phyloP scores from a whole-genome alignment of 2,888 invertebrate species.

The Dysmachus trigonus region DNA sequence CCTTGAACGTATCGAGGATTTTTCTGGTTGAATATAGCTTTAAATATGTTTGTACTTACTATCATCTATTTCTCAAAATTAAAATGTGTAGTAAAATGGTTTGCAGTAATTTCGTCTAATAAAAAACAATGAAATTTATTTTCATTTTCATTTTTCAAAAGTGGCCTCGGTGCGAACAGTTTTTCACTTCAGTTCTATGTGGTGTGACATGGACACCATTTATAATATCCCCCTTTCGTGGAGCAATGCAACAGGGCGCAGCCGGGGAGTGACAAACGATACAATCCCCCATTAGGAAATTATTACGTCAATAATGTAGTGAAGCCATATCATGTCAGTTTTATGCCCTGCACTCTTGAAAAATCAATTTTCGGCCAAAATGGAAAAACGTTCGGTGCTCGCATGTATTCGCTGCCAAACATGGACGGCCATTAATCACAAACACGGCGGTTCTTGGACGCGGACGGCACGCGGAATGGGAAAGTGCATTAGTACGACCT shows the following conservation, averaged over 20 bases:
- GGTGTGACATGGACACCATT: constrained; percentile 34
- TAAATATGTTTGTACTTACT: no score
- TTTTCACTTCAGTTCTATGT: background rate
- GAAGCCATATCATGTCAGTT: constrained; percentile 48
- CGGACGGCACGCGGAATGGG: background rate
- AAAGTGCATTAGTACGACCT: constrained; percentile 17
- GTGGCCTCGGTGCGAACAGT: background rate
- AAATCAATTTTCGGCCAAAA: constrained; percentile 47
- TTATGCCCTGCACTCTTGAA: constrained; percentile 29
- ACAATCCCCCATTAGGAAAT: constrained; percentile 47
- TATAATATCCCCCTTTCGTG: background rate
- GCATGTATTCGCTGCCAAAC: constrained; percentile 46
- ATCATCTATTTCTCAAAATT: background rate
- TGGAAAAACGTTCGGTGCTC: constrained; percentile 40
- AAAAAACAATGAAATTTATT: background rate
- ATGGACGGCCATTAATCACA: constrained; percentile 49
- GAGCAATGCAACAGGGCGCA: constrained; percentile 32
- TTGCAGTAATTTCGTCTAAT: background rate
- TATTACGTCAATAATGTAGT: constrained; percentile 50
- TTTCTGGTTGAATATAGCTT: no score
- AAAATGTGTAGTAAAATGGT: background rate
- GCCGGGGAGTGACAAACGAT: constrained; percentile 46
- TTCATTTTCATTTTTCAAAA: background rate
- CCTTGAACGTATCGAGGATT: no score
- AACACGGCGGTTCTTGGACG: constrained; percentile 25